Evolutionary conservation across 2,888 invertebrate genomes (phyloP), one percentile per base, ranked within the genome.

Genomic region (Rapana venosa): DNA sequence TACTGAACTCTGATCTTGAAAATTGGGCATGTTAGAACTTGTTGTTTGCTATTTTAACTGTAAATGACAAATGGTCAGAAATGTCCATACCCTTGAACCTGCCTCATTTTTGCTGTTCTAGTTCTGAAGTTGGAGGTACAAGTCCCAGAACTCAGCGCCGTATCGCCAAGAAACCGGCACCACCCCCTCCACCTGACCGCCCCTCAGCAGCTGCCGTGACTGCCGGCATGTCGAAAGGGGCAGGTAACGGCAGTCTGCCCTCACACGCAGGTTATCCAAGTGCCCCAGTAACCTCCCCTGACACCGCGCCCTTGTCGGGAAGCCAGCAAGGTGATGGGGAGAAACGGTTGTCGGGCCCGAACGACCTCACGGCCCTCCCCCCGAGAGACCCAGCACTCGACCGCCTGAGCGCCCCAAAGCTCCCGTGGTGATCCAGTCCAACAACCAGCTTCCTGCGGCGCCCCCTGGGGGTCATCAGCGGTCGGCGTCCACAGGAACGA

Each of bases 151-250:
- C 92, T 20, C 92, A 91, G 86, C 90, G 92, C 70, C 91, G 93
- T 66, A 87, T 86, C 26, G 91, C 92, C 36, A 92, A 93, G 88
- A 95, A 95, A 89, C 94, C 94, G 58, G 95, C 95, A 22, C 95
- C 95, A 13, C 93, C 93, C 35, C 94, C 94, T 58, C 94, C 94
- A 11, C 94, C 94, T 17, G 94, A 94, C 35, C 90, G 94, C 61
- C 93, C 94, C 0, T 94, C 93, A 91, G 92, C 93, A 66, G 94
- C 94, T 30, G 94, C 94, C 20, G 94, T 94, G 8, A 93, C 94
- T 47, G 94, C 95, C 81, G 35, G 81, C 90, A n/a, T 81, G 30
- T 26, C 81, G 61, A 70, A 84, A 84, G 89, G 87, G n/a, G 74
- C 89, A 35, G 89, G 87, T 74, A 85, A 83, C 74, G 88, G 91